Evolutionary conservation across 1,140 invertebrate genomes (phyloP).

Genomic region (Zaprionus lachaisei): DNA sequence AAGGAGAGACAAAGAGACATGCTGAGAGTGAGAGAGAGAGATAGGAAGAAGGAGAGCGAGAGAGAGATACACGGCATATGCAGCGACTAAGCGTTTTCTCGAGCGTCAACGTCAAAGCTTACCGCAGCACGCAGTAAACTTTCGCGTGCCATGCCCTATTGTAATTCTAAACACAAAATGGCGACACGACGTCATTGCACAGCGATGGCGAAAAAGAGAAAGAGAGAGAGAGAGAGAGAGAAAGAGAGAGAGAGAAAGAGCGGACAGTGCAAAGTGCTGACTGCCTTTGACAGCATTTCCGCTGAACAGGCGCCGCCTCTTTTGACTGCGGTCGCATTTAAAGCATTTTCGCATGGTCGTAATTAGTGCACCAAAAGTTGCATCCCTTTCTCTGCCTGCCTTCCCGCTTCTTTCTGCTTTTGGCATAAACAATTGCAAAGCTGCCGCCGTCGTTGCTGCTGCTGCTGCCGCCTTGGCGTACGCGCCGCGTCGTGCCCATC

Average conservation of each 20-base stretch:
- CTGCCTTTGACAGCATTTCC: conserved; percentile 41
- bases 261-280: conserved; percentile 27
- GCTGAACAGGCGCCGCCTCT: conserved; percentile 12
- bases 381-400: not conserved
- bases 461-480: conserved; percentile 19
- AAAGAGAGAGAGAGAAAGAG: not conserved
- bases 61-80: conserved; percentile 17
- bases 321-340: conserved; percentile 28
- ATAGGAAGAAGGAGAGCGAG: conserved; percentile 24
- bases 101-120: conserved; percentile 42
- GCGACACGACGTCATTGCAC: conserved; percentile 43
- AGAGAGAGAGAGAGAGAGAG: not conserved
- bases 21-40: not conserved
- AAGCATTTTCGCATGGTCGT: conserved; percentile 28
- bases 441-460: conserved; percentile 8
- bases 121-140: conserved; percentile 38
- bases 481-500: conserved; percentile 36
- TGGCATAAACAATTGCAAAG: conserved; percentile 55
- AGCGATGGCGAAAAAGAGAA: conserved; percentile 6
- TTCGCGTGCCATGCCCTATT: conserved; percentile 48
- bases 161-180: conserved; percentile 63
- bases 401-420: conserved; percentile 5
- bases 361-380: conserved; percentile 49
- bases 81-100: conserved; percentile 34
- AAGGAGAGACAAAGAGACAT: not conserved